Percentiles rank a stretch among this genome's conserved stretches.
phyloP scores from a whole-genome alignment of 2,113 vertebrate genomes.

The Clarias gariepinus region DNA sequence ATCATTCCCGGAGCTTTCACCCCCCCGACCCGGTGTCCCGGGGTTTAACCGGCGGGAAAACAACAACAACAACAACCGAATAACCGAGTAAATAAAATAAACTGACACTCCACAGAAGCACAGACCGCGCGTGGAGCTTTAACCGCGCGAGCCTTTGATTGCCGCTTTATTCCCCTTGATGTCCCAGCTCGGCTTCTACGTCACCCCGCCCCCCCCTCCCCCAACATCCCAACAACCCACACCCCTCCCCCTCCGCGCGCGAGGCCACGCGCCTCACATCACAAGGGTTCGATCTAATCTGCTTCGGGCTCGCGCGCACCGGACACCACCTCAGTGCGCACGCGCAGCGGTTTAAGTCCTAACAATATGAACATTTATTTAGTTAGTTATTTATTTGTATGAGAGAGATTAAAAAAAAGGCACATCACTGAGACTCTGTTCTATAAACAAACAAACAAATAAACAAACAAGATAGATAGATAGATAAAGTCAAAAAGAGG shows the following conservation, averaged over 20 bases:
- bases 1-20: constrained; percentile 44
- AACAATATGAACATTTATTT: no score
- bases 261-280: not conserved
- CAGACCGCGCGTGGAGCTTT: constrained; percentile 34
- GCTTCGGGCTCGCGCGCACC: not conserved
- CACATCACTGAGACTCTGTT: not conserved
- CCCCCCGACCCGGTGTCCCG: not conserved
- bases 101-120: constrained; percentile 25
- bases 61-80: constrained; percentile 42
- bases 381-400: no score
- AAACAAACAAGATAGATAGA: not conserved
- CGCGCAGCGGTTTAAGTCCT: not conserved
- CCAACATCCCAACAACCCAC: no score
- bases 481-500: not conserved
- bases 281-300: not conserved
- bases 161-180: constrained; percentile 42
- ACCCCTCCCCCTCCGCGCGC: not conserved
- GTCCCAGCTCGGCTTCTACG: constrained; percentile 41
- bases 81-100: constrained; percentile 53
- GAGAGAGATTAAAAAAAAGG: not conserved
- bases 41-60: constrained; percentile 22
- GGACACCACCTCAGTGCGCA: not conserved
- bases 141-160: constrained; percentile 20
- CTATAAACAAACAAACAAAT: not conserved
- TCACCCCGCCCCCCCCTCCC: constrained; percentile 17